Conservation (phyloP, 2,888 invertebrate species). For the Didymodactylos carnosus region DNA sequence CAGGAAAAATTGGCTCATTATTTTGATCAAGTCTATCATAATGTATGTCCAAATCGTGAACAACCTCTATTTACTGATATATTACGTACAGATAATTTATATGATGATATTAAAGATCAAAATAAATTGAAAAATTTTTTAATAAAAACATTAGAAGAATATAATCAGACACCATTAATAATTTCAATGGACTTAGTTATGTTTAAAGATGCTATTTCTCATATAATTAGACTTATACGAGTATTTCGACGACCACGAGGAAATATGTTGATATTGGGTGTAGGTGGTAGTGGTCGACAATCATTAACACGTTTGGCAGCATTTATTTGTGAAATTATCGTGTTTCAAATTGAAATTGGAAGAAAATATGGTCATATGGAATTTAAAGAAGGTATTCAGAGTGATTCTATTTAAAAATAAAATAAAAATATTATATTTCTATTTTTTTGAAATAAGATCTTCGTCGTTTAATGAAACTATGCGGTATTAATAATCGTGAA, state of each 20-base stretch:
- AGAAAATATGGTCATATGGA: constrained; percentile 52
- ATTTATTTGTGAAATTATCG: constrained; percentile 55
- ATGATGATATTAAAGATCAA: constrained; percentile 37
- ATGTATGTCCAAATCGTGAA: constrained; percentile 51
- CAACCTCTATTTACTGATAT: constrained; percentile 36
- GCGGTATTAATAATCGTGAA: constrained; percentile 54
- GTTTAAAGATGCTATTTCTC: constrained; percentile 55
- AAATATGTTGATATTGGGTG: constrained; percentile 61
- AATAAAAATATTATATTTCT: background rate
- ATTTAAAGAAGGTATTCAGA: constrained; percentile 39
- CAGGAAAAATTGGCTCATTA: constrained; percentile 52
- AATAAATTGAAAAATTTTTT: constrained; percentile 41
- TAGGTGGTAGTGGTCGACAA: constrained; percentile 65
- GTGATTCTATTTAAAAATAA: background rate
- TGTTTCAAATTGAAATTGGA: constrained; percentile 58
- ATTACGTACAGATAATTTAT: background rate
- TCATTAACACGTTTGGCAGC: constrained; percentile 55
- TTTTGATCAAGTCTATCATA: constrained; percentile 59
- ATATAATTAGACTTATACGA: constrained; percentile 54
- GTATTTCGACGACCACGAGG: constrained; percentile 63
- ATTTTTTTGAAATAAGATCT: constrained; percentile 40
- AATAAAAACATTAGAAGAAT: constrained; percentile 48
- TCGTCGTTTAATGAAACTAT: constrained; percentile 49
- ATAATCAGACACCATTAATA: constrained; percentile 57
- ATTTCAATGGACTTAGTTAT: constrained; percentile 60